Base-by-base conservation (phyloP, 1,140 invertebrate genomes). In the Acyrthosiphon pisum region DNA sequence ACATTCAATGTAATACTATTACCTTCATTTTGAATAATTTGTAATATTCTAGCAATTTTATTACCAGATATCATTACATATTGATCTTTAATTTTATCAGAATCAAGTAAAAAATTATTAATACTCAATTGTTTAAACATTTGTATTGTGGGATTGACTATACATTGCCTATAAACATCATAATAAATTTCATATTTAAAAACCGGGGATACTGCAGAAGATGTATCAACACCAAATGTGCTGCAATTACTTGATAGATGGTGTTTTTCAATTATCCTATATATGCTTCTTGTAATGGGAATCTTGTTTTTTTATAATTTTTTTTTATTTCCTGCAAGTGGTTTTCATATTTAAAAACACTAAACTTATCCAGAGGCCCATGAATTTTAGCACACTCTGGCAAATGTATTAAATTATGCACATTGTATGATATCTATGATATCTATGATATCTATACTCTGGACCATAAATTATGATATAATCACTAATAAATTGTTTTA, bases 271-370 rank as follows among this genome's bases (percentile, higher is more conserved):
- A 88, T 88, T 35, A 88, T 88, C 35, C 86, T 87, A 87, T 87
- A 2, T 87, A 87, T n/a, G 41, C 86, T 88, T 88, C 86, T 88
- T 88, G 86, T n/a, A 88, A 88, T 88, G 86, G 86, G 22, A 48
- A 48, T 6, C 86, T 88, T 48, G 46, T 88, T 26, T 76, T 30
- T 76, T 76, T 76, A 76, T 76, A n/a, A n/a, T 18, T 68, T n/a
- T 87, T 87, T 87, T 48, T 46, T 87, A 48, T 30, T 46, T 87
- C 44, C 9, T 87, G 86, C 18, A 87, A 30, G n/a, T 46, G 44
- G 44, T 87, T 87, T 87, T 87, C 44, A 87, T 46, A 87, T 46
- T 46, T 44, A 35, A 91, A 41, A 56, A 26, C 53, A 60, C 53
- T 91, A 30, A 81, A 81, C n/a, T 53, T 37, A 46, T 81, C 53